Conservation (phyloP, 2,113 vertebrate genomes). For the Scomber colias region DNA sequence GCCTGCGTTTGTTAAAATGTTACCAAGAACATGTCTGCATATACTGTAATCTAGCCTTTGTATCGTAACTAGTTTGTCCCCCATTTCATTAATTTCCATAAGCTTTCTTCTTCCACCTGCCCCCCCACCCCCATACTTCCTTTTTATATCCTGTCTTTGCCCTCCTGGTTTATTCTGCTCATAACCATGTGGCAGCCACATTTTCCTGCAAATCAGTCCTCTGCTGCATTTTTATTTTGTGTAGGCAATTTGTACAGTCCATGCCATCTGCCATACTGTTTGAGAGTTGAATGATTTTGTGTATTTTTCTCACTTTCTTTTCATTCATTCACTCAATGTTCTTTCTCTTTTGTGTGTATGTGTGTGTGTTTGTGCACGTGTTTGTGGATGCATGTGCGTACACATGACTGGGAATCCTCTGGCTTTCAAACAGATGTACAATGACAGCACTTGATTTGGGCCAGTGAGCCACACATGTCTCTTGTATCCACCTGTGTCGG, state of each 20-base stretch:
- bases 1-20: constrained; percentile 4
- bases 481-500: constrained; percentile 56
- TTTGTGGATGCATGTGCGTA: constrained; percentile 1
- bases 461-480: constrained; percentile 76
- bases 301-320: constrained; percentile 1
- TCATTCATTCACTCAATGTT: constrained; percentile 15
- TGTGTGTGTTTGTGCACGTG: neutral
- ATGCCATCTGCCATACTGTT: constrained; percentile 19
- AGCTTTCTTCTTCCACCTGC: neutral
- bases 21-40: neutral
- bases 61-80: neutral
- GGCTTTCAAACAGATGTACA: constrained; percentile 73
- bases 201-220: constrained; percentile 13
- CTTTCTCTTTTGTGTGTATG: constrained; percentile 10
- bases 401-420: constrained; percentile 38
- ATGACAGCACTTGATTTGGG: constrained; percentile 82
- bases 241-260: constrained; percentile 5
- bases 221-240: neutral
- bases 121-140: neutral
- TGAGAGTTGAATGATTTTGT: constrained; percentile 7
- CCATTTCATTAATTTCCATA: neutral
- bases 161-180: neutral
- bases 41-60: neutral
- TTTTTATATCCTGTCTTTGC: neutral
- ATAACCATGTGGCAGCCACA: neutral